phyloP scores from a whole-genome alignment of 2,888 invertebrate genomes.

The Macropis europaea region DNA sequence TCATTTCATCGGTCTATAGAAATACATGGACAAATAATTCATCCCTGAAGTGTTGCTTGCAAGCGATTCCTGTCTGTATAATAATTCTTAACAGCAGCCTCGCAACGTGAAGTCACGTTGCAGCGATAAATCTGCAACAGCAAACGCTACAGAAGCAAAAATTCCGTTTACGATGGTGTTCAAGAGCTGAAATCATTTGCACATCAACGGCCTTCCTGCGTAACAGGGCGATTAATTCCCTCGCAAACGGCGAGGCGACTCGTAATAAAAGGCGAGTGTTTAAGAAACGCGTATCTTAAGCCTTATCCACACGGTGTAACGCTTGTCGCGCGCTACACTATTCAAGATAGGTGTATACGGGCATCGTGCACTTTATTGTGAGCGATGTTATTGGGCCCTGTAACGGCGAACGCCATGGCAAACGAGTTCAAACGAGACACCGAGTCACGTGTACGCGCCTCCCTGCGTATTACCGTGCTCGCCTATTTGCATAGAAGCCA shows the following conservation, averaged over 20 bases:
- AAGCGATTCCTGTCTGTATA: too few relatives aligned
- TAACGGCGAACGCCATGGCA: constrained; percentile 65
- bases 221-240: background rate
- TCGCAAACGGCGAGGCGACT: background rate
- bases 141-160: too few relatives aligned
- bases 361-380: constrained; percentile 66
- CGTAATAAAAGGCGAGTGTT: constrained; percentile 1
- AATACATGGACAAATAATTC: too few relatives aligned
- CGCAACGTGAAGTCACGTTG: too few relatives aligned
- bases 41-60: too few relatives aligned
- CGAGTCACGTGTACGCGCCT: constrained; percentile 39
- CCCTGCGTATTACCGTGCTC: constrained; percentile 45
- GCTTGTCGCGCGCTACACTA: constrained; percentile 32
- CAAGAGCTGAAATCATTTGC: too few relatives aligned
- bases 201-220: too few relatives aligned
- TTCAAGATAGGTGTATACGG: constrained; percentile 48
- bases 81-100: too few relatives aligned
- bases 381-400: constrained; percentile 69
- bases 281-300: constrained; percentile 9
- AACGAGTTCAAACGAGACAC: constrained; percentile 55
- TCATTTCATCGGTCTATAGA: too few relatives aligned
- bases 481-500: constrained; percentile 63
- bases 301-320: constrained; percentile 12
- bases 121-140: too few relatives aligned
- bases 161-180: too few relatives aligned